A percentile compares a stretch with the other conserved stretches of the same genome.
These are phyloP conservation scores for Sinocyclocheilus maitianheensis DNA, from an alignment of 2,113 vertebrate species.

Conservation along the genomic window DNA sequence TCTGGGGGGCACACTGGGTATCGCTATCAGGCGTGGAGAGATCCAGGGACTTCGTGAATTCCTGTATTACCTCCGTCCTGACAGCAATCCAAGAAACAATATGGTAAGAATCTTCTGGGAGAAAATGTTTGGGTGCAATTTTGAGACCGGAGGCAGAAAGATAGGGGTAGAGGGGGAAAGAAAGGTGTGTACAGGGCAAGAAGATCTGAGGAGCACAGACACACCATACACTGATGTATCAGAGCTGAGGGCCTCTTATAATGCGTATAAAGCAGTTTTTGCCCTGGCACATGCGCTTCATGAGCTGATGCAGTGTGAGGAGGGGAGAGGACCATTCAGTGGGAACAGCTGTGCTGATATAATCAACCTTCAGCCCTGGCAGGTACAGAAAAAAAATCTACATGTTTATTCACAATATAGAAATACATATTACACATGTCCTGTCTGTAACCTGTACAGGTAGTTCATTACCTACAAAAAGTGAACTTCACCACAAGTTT, in stretches of 20 bases:
- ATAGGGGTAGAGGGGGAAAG: conserved; percentile 6
- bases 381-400: conserved; percentile 61
- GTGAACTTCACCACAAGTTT: conserved; percentile 68
- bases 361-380: conserved; percentile 67
- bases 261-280: conserved; percentile 63
- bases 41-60: conserved; percentile 69
- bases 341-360: conserved; percentile 66
- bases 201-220: conserved; percentile 59
- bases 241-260: conserved; percentile 59
- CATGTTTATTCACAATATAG: neutral
- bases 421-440: neutral
- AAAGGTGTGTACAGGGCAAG: conserved; percentile 64
- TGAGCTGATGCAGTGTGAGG: conserved; percentile 64
- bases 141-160: conserved; percentile 47
- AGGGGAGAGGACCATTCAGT: conserved; percentile 68
- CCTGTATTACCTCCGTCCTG: conserved; percentile 60
- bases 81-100: conserved; percentile 51
- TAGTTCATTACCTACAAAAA: conserved; percentile 39
- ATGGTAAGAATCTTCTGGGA: conserved; percentile 54
- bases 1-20: conserved; percentile 67
- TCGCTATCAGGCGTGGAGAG: conserved; percentile 72
- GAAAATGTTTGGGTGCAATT: conserved; percentile 42
- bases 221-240: conserved; percentile 64
- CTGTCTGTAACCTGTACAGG: conserved; percentile 50
- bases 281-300: conserved; percentile 12